A percentile compares a stretch with the other conserved stretches of the same genome.
phyloP scores from a whole-genome alignment of 2,888 invertebrate species.

The Drosophila fulvimacula region DNA sequence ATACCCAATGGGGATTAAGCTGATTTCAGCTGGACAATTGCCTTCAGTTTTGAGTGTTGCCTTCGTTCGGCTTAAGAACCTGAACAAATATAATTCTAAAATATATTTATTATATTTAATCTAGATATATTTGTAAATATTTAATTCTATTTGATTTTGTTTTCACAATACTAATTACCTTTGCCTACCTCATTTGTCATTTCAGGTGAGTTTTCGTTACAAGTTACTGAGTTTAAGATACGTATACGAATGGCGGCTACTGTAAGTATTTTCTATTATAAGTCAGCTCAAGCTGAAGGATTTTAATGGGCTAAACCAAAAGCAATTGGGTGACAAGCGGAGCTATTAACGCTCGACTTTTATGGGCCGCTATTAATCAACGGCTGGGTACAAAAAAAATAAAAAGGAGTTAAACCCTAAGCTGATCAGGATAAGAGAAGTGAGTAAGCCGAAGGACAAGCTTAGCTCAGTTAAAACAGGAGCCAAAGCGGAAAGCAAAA shows the following conservation, averaged over 20 bases:
- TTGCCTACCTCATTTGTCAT: constrained; percentile 27
- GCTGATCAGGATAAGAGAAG: constrained; percentile 29
- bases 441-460: constrained; percentile 15
- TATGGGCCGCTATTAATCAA: constrained; percentile 8
- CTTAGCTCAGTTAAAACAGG: constrained; percentile 6
- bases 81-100: background rate
- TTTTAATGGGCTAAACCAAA: constrained; percentile 10
- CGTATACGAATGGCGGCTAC: constrained; percentile 43
- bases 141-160: background rate
- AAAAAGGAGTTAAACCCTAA: constrained; percentile 15
- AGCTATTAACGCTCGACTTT: background rate
- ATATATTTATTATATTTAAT: background rate
- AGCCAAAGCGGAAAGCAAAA: constrained; percentile 13
- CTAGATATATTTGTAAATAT: background rate
- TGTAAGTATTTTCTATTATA: constrained; percentile 64
- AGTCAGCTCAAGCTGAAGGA: constrained; percentile 20
- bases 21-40: constrained; percentile 35
- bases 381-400: background rate
- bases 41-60: constrained; percentile 10
- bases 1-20: constrained; percentile 23
- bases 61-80: background rate
- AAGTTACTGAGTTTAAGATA: constrained; percentile 24
- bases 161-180: constrained; percentile 28
- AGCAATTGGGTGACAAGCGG: constrained; percentile 13
- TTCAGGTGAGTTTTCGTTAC: constrained; percentile 64